Percentiles rank a stretch among this genome's conserved stretches.
These are phyloP conservation scores for Drosophila subquinaria DNA, from an alignment of 2,888 invertebrate genomes.

Conservation along the genomic window DNA sequence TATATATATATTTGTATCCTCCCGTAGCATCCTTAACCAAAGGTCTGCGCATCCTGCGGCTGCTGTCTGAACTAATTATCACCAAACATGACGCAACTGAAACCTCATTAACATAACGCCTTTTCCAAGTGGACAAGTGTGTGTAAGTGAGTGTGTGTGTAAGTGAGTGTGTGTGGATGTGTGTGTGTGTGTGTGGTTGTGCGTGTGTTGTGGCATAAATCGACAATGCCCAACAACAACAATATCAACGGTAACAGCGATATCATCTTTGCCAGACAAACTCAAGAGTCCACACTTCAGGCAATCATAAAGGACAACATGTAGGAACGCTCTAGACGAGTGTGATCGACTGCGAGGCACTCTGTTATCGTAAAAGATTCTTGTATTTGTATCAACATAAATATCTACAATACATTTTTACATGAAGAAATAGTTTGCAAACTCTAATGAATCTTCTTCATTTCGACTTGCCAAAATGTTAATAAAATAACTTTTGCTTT, in stretches of 20 bases:
- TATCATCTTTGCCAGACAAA: conserved; percentile 56
- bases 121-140: conserved; percentile 13
- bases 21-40: conserved; percentile 18
- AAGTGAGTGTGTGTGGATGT: not conserved
- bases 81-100: conserved; percentile 61
- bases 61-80: conserved; percentile 71
- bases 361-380: not conserved
- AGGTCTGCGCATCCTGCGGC: conserved; percentile 31
- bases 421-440: too few species aligned
- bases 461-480: too few species aligned
- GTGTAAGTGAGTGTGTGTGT: not conserved
- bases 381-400: too few species aligned
- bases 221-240: conserved; percentile 57
- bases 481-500: too few species aligned
- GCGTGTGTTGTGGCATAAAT: conserved; percentile 52
- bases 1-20: not conserved
- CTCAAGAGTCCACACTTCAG: conserved; percentile 51
- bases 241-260: conserved; percentile 44
- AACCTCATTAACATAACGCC: conserved; percentile 75
- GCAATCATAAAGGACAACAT: conserved; percentile 73
- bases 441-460: too few species aligned
- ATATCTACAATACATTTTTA: too few species aligned
- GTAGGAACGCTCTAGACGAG: too few species aligned
- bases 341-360: not conserved
- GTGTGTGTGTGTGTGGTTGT: conserved; percentile 18